Conservation (phyloP, 2,888 invertebrate genomes). For the Drosophila gaucha region DNA sequence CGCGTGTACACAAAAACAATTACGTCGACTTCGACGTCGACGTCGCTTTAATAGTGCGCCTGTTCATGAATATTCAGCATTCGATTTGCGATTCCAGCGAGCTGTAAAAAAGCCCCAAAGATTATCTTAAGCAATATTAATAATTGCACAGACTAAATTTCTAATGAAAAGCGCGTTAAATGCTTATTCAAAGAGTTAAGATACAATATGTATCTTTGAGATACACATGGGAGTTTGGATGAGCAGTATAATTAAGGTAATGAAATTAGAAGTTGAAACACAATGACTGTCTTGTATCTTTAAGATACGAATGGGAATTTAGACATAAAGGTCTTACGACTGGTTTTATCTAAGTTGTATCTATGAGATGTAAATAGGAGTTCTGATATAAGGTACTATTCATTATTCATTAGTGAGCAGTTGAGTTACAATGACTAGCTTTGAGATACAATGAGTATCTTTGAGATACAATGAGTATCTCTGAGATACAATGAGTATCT, state of each 20-base stretch:
- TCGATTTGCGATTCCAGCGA: slow-evolving; percentile 23
- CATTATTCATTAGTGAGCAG: neutral
- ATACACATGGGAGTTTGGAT: neutral
- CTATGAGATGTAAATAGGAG: too few species aligned
- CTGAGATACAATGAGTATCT: neutral
- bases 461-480: neutral
- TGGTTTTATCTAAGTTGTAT: too few species aligned
- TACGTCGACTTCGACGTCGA: slow-evolving; percentile 37
- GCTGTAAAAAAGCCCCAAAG: slow-evolving; percentile 14
- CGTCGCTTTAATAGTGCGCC: slow-evolving; percentile 50
- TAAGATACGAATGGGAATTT: too few species aligned
- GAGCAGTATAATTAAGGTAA: neutral
- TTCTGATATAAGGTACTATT: too few species aligned
- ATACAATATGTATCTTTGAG: slow-evolving; percentile 12
- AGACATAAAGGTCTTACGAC: too few species aligned
- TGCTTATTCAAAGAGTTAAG: neutral
- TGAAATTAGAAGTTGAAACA: neutral
- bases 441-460: neutral
- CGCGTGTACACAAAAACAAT: slow-evolving; percentile 66
- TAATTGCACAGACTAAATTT: slow-evolving; percentile 9
- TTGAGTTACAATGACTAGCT: neutral
- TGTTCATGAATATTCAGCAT: slow-evolving; percentile 49
- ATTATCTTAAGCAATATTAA: slow-evolving; percentile 35
- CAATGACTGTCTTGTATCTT: neutral
- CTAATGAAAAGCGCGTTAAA: neutral